Evolutionary conservation across 2,888 invertebrate species (phyloP), one percentile per base, ranked within the genome.

Genomic region (Alloscopus bannaensis): DNA sequence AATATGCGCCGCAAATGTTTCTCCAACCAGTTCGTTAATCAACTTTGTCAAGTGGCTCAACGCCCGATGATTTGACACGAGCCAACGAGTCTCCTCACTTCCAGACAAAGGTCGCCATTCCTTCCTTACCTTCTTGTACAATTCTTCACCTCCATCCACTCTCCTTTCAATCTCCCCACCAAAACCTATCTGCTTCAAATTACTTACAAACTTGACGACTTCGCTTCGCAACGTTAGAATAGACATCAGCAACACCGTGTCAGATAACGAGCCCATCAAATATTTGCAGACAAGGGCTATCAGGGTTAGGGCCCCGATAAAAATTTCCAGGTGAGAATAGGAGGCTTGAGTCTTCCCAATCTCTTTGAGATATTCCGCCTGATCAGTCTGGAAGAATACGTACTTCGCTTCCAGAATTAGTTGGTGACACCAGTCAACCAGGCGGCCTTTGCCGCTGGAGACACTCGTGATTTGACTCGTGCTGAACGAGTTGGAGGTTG

Each of bases 231-330:
- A 26, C 0, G 50, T 79, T 11, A 79, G 18, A 6, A 79, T 42
- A 6, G 11, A 13, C 71, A 66, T 66, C 0, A 72, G 31, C n/a
- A 79, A 6, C 1, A 2, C 16, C n/a, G 72, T 2, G n/a, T 79
- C 71, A 2, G 28, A n/a, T 40, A 71, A 72, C 6, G 50, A 31
- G 16, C 78, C 78, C 66, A 72, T 72, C 0, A 79, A 13, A 20
- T 66, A 72, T 22, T 72, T 79, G 22, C 50, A 28, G 16, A 45
- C 6, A 16, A 70, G 31, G 1, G 47, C 18, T 6, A 29, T 26
- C 11, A 29, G 20, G 4, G 60, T 60, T 2, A 47, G 3, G 1
- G 26, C 60, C 2, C 45, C 59, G 20, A 16, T 8, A 6, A 29
- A 18, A 11, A 47, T 18, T 45, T 70, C 70, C 29, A 36, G 29